Base-by-base conservation (phyloP, 2,888 invertebrate genomes). In the Escarpia spicata region DNA sequence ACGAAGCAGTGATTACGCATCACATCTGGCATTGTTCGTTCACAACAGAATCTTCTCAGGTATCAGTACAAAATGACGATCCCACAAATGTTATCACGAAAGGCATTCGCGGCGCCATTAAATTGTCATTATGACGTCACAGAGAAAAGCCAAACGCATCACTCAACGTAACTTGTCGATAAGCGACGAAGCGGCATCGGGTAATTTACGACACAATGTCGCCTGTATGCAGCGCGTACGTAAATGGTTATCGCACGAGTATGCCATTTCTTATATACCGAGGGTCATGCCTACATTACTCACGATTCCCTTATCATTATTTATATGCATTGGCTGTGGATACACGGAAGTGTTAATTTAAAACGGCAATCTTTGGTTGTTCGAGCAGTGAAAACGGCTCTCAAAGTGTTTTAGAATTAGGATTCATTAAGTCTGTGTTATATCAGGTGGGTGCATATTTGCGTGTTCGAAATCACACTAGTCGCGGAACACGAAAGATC, bases 21-120 rank as follows among this genome's bases (percentile, higher is more conserved):
- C 19, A 75, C 26, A 75, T 75, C 6, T 75, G 3, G 19, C 19
- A 75, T 75, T n/a, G 75, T 75, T 75, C 26, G 75, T 75, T 75
- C 75, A 75, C 75, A 75, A 60, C 60, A 75, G 26, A 75, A 19
- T 26, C 75, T 15, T 26, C 75, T 26, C 19, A 26, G 6, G 26
- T 75, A 75, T 75, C 75, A n/a, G 2, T 26, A 75, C 75, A 75
- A 75, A 75, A 75, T 26, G 19, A 75, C 75, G n/a, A 75, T 8
- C n/a, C n/a, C 75, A 19, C 19, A 19, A 75, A 75, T 75, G 75
- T 75, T 75, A 75, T 75, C 75, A 75, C n/a, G 75, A 75, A 75
- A 75, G 75, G 75, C 75, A 75, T 75, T 75, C 75, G 75, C n/a
- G n/a, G 19, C 75, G 26, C 75, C 75, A 75, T 75, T 75, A 75